phyloP scores from a whole-genome alignment of 2,888 invertebrate genomes.

The Amphipyra tragopoginis region DNA sequence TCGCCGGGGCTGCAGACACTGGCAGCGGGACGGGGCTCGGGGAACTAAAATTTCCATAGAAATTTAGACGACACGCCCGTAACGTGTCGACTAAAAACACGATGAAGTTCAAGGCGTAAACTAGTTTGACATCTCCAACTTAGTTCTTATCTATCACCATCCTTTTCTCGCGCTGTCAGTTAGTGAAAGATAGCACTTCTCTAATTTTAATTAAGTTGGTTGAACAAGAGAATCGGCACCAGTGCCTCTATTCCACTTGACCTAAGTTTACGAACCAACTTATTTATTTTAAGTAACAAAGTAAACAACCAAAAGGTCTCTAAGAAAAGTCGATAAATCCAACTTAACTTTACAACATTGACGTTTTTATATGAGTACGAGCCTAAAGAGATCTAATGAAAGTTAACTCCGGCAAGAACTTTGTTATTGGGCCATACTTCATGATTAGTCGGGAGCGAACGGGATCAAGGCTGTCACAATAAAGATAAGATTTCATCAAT shows the following conservation, averaged over 20 bases:
- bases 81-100: too few relatives aligned
- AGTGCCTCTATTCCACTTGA: conserved; percentile 19
- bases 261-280: conserved; percentile 11
- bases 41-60: too few relatives aligned
- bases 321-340: conserved; percentile 64
- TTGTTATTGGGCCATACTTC: conserved; percentile 71
- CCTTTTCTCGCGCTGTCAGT: too few relatives aligned
- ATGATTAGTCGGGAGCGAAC: conserved; percentile 67
- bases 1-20: too few relatives aligned
- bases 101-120: too few relatives aligned
- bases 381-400: conserved; percentile 67
- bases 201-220: too few relatives aligned
- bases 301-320: conserved; percentile 35
- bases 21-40: too few relatives aligned
- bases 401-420: conserved; percentile 65
- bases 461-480: conserved; percentile 71
- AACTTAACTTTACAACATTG: conserved; percentile 70
- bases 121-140: too few relatives aligned
- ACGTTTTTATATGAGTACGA: conserved; percentile 66
- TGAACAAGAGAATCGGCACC: too few relatives aligned
- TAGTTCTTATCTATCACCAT: too few relatives aligned
- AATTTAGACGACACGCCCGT: too few relatives aligned
- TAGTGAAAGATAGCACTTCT: too few relatives aligned
- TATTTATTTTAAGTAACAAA: conserved; percentile 44
- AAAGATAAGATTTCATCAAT: conserved; percentile 74